Evolutionary conservation across 2,888 invertebrate species (phyloP).

Genomic region (Platycnemis pennipes): DNA sequence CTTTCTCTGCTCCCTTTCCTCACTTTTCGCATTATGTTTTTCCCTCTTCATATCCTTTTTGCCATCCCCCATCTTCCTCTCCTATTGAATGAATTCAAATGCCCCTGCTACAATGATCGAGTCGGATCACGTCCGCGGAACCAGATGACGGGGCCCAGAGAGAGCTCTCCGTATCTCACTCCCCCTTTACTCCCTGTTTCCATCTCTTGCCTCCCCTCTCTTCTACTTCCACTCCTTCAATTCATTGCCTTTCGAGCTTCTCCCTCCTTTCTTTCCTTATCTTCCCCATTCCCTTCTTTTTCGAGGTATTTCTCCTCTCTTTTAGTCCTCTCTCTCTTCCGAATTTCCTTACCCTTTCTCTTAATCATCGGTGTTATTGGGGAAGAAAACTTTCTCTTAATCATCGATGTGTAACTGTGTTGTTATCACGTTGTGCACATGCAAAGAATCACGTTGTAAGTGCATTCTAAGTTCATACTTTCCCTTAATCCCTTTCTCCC

Average conservation of each 20-base stretch:
- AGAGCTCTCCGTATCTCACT: neutral
- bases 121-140: constrained; percentile 48
- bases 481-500: no score
- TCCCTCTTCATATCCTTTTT: neutral
- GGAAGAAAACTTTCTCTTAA: no score
- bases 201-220: neutral
- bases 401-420: no score
- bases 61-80: neutral
- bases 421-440: no score
- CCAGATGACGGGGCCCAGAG: constrained; percentile 47
- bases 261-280: neutral
- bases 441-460: no score
- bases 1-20: neutral
- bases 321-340: neutral
- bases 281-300: neutral
- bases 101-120: neutral
- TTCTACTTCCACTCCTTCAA: neutral
- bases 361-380: no score
- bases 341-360: neutral
- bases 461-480: no score
- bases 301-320: neutral
- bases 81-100: constrained; percentile 58
- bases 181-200: constrained; percentile 14
- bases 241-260: neutral
- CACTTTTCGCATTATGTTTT: neutral